phyloP scores from a whole-genome alignment of 2,888 invertebrate species.

The Merodon equestris region DNA sequence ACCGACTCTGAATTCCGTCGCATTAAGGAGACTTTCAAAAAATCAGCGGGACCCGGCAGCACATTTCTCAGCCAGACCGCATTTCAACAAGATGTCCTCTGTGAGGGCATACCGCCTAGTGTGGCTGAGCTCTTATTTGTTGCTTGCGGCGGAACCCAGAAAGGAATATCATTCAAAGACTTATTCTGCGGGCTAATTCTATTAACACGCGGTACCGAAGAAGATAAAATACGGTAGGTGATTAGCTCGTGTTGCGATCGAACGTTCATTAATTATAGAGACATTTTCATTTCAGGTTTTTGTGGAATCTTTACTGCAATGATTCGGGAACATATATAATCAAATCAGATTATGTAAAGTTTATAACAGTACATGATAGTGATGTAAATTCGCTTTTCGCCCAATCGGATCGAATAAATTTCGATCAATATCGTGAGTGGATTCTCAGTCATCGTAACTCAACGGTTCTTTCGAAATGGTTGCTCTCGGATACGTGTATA shows the following conservation, averaged over 20 bases:
- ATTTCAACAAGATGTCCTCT: constrained; percentile 91
- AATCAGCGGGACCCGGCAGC: constrained; percentile 86
- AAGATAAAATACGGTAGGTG: constrained; percentile 90
- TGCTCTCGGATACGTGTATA: constrained; percentile 86
- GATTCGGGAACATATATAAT: constrained; percentile 87
- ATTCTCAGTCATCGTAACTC: constrained; percentile 87
- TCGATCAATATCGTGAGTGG: constrained; percentile 90
- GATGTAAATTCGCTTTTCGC: constrained; percentile 76
- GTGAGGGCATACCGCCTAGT: constrained; percentile 90
- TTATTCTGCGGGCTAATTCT: constrained; percentile 91
- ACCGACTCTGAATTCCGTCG: constrained; percentile 90
- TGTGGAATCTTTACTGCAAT: constrained; percentile 92
- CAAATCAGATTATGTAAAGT: constrained; percentile 86
- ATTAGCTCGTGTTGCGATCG: neutral
- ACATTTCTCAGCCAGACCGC: constrained; percentile 85
- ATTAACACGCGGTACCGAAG: constrained; percentile 89
- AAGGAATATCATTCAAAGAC: constrained; percentile 91
- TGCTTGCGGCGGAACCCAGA: constrained; percentile 90
- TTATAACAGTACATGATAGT: constrained; percentile 80
- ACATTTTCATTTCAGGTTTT: constrained; percentile 81
- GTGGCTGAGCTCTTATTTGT: constrained; percentile 90
- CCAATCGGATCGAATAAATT: constrained; percentile 82
- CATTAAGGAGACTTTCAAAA: constrained; percentile 92
- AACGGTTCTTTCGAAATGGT: constrained; percentile 90
- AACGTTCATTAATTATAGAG: neutral